These are phyloP conservation scores for Neotoma lepida DNA, from an alignment of 2,113 vertebrate species.

Conservation along the genomic window DNA sequence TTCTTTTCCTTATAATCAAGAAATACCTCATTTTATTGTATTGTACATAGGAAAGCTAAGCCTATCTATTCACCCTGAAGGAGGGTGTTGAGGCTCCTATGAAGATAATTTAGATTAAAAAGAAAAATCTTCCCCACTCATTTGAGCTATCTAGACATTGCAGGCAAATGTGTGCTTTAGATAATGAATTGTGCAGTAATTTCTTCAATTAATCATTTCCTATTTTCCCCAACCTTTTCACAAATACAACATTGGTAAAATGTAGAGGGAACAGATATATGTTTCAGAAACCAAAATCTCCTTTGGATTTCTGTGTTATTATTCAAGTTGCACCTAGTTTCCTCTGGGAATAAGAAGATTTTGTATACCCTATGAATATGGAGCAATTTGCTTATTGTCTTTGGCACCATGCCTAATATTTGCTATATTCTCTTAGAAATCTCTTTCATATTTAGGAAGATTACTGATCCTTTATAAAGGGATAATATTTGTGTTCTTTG, in stretches of 20 bases:
- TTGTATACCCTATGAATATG: constrained; percentile 19
- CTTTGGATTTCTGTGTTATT: constrained; percentile 47
- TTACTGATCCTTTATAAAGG: constrained; percentile 14
- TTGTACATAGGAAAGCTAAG: not conserved
- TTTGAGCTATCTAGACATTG: not conserved
- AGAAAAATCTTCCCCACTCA: not conserved
- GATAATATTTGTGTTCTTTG: constrained; percentile 49
- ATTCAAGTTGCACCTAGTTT: constrained; percentile 36
- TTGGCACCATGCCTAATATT: constrained; percentile 37
- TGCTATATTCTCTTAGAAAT: constrained; percentile 28
- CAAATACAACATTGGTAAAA: constrained; percentile 30
- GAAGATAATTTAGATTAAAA: constrained; percentile 23
- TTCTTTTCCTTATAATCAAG: not conserved
- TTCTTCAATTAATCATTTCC: constrained; percentile 50
- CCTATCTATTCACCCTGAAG: not conserved
- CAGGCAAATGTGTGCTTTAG: constrained; percentile 49
- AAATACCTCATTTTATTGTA: not conserved
- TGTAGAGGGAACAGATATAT: not conserved
- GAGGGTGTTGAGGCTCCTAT: not conserved
- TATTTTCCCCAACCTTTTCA: constrained; percentile 15
- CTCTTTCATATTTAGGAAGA: constrained; percentile 29
- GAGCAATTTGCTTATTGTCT: constrained; percentile 40
- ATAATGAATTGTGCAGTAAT: constrained; percentile 38
- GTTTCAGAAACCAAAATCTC: constrained; percentile 47
- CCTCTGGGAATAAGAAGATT: not conserved